These are phyloP conservation scores for Norana najaformis DNA, from an alignment of 2,888 invertebrate genomes.

Conservation along the genomic window DNA sequence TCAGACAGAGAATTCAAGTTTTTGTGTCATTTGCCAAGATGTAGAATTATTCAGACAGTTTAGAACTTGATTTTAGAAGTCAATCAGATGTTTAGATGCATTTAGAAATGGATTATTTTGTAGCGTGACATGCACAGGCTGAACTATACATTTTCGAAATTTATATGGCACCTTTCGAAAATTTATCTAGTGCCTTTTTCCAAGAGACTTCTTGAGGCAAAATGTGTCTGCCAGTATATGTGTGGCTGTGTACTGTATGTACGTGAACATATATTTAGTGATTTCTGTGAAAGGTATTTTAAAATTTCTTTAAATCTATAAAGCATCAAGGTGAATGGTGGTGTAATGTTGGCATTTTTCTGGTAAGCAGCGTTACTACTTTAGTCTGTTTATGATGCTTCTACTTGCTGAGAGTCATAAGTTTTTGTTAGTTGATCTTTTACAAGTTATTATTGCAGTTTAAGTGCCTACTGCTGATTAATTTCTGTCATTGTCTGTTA, in stretches of 20 bases:
- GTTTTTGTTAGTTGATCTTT: background rate
- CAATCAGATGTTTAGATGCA: slow-evolving; percentile 7
- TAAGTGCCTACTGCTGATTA: background rate
- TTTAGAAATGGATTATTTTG: background rate
- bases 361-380: background rate
- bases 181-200: background rate
- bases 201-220: background rate
- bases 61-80: slow-evolving; percentile 7
- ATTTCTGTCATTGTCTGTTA: background rate
- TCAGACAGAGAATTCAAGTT: background rate
- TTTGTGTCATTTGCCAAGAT: slow-evolving; percentile 6
- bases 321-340: background rate
- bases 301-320: background rate
- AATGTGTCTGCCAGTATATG: slow-evolving; percentile 5
- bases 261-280: background rate
- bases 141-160: background rate
- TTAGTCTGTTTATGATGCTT: background rate
- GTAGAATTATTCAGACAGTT: background rate
- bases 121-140: background rate
- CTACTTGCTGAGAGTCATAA: background rate
- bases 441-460: background rate
- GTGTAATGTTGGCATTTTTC: too few relatives aligned
- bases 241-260: background rate
- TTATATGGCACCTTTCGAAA: background rate
- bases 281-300: background rate